Evolutionary conservation across 2,113 vertebrate species (phyloP).

Genomic region (Meriones unguiculatus): DNA sequence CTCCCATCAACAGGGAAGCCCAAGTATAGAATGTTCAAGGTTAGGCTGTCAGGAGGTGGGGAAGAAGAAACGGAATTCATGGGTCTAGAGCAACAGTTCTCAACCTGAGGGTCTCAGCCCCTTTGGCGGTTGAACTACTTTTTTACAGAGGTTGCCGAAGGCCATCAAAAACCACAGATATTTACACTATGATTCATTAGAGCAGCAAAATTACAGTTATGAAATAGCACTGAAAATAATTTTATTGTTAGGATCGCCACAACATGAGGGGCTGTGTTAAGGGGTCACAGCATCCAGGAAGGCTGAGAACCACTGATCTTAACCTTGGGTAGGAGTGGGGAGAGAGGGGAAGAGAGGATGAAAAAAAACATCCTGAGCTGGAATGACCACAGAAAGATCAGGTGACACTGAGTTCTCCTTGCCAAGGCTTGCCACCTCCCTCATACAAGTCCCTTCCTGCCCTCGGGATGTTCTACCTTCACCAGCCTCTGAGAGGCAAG

Average conservation of each 20-base stretch:
- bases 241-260: not conserved
- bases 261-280: not conserved
- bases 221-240: not conserved
- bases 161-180: not conserved
- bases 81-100: not conserved
- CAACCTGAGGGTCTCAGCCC: not conserved
- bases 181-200: not conserved
- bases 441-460: not conserved
- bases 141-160: not conserved
- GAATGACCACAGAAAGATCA: not conserved
- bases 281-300: rapidly evolving
- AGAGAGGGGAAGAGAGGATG: too few relatives aligned
- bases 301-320: not conserved
- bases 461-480: rapidly evolving
- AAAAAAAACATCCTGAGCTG: not conserved
- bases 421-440: not conserved
- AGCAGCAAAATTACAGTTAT: not conserved
- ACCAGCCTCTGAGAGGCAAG: not conserved
- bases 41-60: not conserved
- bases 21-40: not conserved
- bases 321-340: not conserved
- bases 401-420: not conserved
- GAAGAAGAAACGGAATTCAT: not conserved
- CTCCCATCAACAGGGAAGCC: not conserved
- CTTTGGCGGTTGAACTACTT: not conserved